These are phyloP conservation scores for Virgularia gustaviana DNA, from an alignment of 92 coral and sea anemone genomes.

Conservation along the genomic window DNA sequence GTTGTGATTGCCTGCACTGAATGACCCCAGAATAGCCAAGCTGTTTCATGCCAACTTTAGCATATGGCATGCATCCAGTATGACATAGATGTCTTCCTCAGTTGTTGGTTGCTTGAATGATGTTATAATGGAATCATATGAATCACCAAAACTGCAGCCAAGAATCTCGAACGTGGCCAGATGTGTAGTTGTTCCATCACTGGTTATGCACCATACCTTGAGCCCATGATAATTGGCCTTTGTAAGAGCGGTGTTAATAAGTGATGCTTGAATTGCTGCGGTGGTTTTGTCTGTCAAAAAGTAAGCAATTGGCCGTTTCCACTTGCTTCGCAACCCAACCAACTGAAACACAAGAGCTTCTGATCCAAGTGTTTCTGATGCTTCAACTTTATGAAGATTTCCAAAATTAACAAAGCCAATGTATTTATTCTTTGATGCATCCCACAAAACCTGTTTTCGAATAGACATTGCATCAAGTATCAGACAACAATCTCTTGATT, in stretches of 20 bases:
- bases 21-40: constrained; percentile 12
- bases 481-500: neutral
- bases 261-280: constrained; percentile 1
- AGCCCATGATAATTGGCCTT: neutral
- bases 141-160: constrained; percentile 2
- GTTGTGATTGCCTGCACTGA: neutral
- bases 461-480: constrained; percentile 1
- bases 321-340: neutral
- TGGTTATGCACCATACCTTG: constrained; percentile 16
- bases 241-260: neutral
- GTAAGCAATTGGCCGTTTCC: constrained; percentile 8
- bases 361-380: constrained; percentile 7
- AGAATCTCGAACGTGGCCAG: neutral
- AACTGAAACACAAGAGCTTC: constrained; percentile 20
- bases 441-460: constrained; percentile 9
- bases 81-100: constrained; percentile 8
- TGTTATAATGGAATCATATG: neutral
- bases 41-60: constrained; percentile 4
- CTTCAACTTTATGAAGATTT: too few species aligned
- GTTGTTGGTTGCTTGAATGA: neutral
- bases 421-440: neutral
- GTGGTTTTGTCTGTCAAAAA: neutral
- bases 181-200: constrained; percentile 11
- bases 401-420: constrained; percentile 25
- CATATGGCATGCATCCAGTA: constrained; percentile 19